Evolutionary conservation across 2,888 invertebrate species (phyloP).

Genomic region (Byasa hedistus): DNA sequence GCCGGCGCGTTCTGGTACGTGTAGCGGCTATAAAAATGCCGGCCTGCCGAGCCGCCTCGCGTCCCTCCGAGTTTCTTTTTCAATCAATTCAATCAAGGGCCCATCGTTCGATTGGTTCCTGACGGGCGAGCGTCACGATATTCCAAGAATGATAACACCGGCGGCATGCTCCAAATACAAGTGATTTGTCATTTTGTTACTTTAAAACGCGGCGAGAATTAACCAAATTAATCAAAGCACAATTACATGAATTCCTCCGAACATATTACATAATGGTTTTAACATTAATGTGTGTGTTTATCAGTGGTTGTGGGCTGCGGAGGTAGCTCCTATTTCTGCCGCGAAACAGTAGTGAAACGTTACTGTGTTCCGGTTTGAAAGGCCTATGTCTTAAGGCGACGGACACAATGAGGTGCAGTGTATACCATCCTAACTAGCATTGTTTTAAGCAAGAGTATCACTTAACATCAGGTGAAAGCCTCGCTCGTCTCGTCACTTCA

Average conservation of each 20-base stretch:
- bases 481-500: too few species aligned
- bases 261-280: neutral
- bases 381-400: too few species aligned
- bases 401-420: too few species aligned
- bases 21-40: slow-evolving; percentile 78
- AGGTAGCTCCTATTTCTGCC: too few species aligned
- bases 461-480: too few species aligned
- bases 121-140: slow-evolving; percentile 52
- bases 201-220: neutral
- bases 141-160: slow-evolving; percentile 38
- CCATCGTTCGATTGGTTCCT: slow-evolving; percentile 64
- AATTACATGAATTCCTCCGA: neutral
- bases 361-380: too few species aligned
- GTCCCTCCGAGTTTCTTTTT: slow-evolving; percentile 69
- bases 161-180: slow-evolving; percentile 15
- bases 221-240: neutral
- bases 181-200: slow-evolving; percentile 5
- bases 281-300: too few species aligned
- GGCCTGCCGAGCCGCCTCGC: slow-evolving; percentile 52
- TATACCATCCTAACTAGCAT: too few species aligned
- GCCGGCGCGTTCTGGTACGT: slow-evolving; percentile 72
- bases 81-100: slow-evolving; percentile 75
- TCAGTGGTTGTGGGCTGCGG: too few species aligned
- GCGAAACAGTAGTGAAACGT: too few species aligned
- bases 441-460: too few species aligned